Evolutionary conservation across 2,113 vertebrate genomes (phyloP), one percentile per base, ranked within the genome.

Genomic region (Corapipo altera): DNA sequence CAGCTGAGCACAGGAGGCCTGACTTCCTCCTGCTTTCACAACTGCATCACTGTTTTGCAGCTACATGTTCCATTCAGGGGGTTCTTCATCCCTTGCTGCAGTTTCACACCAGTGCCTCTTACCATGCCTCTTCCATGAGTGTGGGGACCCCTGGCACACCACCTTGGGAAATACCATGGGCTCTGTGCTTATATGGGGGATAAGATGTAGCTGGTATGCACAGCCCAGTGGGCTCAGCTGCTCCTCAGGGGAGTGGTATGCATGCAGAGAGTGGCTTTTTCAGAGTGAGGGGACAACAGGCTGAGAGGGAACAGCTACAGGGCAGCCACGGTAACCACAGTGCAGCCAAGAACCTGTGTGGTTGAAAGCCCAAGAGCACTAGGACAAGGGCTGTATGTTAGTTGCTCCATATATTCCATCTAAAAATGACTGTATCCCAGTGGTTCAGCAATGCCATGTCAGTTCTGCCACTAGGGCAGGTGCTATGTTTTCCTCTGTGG

Each of bases 381-480:
- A 14, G 39, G 33, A 44, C 15, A 37, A 6, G 0, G 0, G 3
- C 22, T 59, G 1, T 11, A 4, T 21, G 11, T 54, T 58, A 67
- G 18, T 5, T 71, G 48, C 21, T 75, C 57, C n/a, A 35, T 44
- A 49, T 93, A 57, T 82, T 64, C 30, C 5, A 35, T 24, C 62
- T 75, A 51, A 55, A 81, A 75, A 35, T 22, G 15, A 11, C 11
- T 21, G 4, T 48, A 43, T 0, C 0, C 48, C 8, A 20, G 18
- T 14, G 7, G 19, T 33, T 92, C 69, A 21, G 46, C n/a, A 55
- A 30, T 19, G 19, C 39, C 14, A 4, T 15, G 12, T 6, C 24
- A 49, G 35, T 20, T 43, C 70, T 65, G 57, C 33, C 16, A 9
- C 57, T 27, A 18, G n/a, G 20, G 21, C 35, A 75, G 52, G 48